Base-by-base conservation (phyloP, 2,113 vertebrate genomes). In the Sclerurus mexicanus region DNA sequence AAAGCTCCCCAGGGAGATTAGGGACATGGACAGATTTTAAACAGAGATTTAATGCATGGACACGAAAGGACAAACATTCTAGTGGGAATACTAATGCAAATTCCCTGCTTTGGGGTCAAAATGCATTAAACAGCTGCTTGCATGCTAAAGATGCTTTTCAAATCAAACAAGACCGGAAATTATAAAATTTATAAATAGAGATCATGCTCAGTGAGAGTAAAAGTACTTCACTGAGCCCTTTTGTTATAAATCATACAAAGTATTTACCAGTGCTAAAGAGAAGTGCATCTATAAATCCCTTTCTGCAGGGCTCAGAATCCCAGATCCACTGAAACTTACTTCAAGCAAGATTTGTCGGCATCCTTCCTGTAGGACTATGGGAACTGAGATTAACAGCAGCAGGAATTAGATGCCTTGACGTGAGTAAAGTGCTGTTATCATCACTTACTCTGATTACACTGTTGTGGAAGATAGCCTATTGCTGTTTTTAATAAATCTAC, bases 11-110 rank as follows among this genome's bases (percentile, higher is more conserved):
- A 74, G 71, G 77, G 94, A 93, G 95, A 96, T 96, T 89, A 96
- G 84, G 86, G 85, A 72, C 93, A 96, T 25, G 63, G 80, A 53
- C 91, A 95, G 88, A 93, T 95, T 97, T 96, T 92, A 93, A 95
- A 95, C 76, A 76, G 71, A 76, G 56, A 68, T 47, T 69, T 93
- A 95, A 97, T 93, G 83, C 83, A 66, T 46, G 83, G 88, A 93
- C 92, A 90, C 1, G 27, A 84, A 96, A 96, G 86, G 72, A 92
- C 84, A 95, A 93, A 87, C 2, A 4, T 89, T 87, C 95, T 87
- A 46, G 50, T 82, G 90, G 93, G 91, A 97, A 94, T 92, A 92
- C 69, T 96, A 95, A 96, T 89, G 79, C 85, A 90, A 90, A 91
- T 76, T 50, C 66, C 28, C 35, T 67, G 37, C n/a, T 89, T 92